Percentiles rank a stretch among this genome's conserved stretches.
Conservation (phyloP, 2,113 vertebrate species). For the Mormyrus lacerda region DNA sequence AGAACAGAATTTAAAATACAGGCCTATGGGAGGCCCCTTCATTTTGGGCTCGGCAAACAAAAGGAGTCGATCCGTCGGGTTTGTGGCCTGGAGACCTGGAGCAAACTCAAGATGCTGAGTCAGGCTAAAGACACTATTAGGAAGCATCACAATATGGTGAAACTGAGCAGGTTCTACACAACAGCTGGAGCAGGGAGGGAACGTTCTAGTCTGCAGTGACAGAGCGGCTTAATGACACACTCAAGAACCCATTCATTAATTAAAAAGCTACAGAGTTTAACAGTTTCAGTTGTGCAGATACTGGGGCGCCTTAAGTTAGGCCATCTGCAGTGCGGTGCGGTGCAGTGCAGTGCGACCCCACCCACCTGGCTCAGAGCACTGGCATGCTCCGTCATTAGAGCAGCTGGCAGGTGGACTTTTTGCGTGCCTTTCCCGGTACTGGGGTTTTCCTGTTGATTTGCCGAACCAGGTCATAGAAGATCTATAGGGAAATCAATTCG, state of each 20-base stretch:
- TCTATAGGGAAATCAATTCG: conserved; percentile 45
- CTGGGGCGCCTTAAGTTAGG: background rate
- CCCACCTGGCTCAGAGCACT: conserved; percentile 85
- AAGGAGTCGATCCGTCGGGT: background rate
- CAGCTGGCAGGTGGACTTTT: conserved; percentile 73
- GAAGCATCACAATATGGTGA: background rate
- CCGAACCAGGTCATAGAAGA: conserved; percentile 89
- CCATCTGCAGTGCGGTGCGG: no score
- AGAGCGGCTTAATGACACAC: background rate
- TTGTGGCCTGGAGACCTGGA: background rate
- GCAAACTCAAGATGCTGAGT: background rate
- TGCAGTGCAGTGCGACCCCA: background rate
- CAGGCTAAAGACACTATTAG: background rate
- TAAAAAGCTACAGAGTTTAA: background rate
- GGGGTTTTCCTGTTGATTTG: conserved; percentile 95
- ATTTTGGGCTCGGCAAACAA: background rate
- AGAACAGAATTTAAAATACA: background rate
- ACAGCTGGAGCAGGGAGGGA: background rate
- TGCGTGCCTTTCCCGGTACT: conserved; percentile 79
- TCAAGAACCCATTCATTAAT: background rate
- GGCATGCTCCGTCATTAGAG: conserved; percentile 79
- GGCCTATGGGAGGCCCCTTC: background rate
- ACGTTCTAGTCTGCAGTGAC: background rate
- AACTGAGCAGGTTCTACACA: background rate
- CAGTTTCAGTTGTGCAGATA: background rate